Conservation (phyloP, 1,140 invertebrate species). For the Apocrypta bakeri region DNA sequence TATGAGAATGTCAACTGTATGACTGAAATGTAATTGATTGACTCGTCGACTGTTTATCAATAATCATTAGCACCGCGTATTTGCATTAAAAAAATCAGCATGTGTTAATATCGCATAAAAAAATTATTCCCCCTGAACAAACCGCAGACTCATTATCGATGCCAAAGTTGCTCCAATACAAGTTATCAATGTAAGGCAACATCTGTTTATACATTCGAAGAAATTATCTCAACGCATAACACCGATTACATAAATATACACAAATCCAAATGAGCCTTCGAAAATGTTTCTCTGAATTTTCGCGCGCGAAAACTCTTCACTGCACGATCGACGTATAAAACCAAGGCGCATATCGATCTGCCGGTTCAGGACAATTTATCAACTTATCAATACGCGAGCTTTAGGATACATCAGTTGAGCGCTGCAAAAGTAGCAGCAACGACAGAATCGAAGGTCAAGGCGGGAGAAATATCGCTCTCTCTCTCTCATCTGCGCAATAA, state of each 20-base stretch:
- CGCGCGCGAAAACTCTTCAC: too few relatives aligned
- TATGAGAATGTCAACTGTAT: too few relatives aligned
- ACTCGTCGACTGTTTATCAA: conserved; percentile 37
- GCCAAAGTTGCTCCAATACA: too few relatives aligned
- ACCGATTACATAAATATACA: too few relatives aligned
- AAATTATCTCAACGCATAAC: too few relatives aligned
- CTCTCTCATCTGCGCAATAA: background rate
- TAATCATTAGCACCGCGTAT: background rate
- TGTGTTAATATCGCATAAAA: background rate
- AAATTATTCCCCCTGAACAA: background rate
- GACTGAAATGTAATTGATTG: conserved; percentile 29
- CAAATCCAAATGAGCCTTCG: too few relatives aligned
- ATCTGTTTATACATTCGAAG: too few relatives aligned
- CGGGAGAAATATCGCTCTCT: conserved; percentile 18
- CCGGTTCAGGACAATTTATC: background rate
- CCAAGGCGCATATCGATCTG: background rate
- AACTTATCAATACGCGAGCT: background rate
- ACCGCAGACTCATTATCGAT: background rate
- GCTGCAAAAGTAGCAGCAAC: background rate
- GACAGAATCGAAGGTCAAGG: conserved; percentile 41
- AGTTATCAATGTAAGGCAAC: too few relatives aligned
- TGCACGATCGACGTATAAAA: too few relatives aligned
- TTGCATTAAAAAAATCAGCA: conserved; percentile 14
- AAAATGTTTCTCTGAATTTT: too few relatives aligned
- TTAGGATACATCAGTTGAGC: background rate